These are phyloP conservation scores for Petrolisthes cinctipes DNA, from an alignment of 2,888 invertebrate genomes.

Conservation along the genomic window DNA sequence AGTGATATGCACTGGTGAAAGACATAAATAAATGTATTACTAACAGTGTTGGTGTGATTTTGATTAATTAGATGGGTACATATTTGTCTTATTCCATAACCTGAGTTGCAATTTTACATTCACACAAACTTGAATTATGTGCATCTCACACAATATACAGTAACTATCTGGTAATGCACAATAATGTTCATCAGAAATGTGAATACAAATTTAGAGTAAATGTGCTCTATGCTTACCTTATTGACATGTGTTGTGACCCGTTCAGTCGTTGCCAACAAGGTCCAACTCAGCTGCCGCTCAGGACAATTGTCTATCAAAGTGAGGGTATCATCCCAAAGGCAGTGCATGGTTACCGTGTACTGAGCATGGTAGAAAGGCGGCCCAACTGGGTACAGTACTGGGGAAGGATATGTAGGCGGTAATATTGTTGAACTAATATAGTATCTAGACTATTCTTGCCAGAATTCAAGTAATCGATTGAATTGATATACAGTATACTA, in stretches of 20 bases:
- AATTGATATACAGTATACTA: neutral
- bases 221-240: constrained; percentile 36
- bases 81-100: neutral
- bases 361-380: constrained; percentile 88
- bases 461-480: too few relatives aligned
- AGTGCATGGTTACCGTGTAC: constrained; percentile 80
- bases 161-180: neutral
- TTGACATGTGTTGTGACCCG: constrained; percentile 40
- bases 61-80: too few relatives aligned
- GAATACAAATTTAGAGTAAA: neutral
- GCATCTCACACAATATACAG: neutral
- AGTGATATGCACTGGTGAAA: too few relatives aligned
- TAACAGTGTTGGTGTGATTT: too few relatives aligned
- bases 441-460: too few relatives aligned
- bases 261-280: constrained; percentile 33
- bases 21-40: too few relatives aligned
- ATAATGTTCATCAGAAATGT: neutral
- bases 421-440: neutral
- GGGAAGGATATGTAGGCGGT: neutral
- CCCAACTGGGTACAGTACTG: constrained; percentile 88
- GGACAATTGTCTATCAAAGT: constrained; percentile 21
- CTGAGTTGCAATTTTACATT: neutral
- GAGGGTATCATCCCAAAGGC: constrained; percentile 45
- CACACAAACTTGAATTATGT: neutral
- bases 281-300: constrained; percentile 19